Base-by-base conservation (phyloP, 2,113 vertebrate species). In the Gymnogyps californianus region DNA sequence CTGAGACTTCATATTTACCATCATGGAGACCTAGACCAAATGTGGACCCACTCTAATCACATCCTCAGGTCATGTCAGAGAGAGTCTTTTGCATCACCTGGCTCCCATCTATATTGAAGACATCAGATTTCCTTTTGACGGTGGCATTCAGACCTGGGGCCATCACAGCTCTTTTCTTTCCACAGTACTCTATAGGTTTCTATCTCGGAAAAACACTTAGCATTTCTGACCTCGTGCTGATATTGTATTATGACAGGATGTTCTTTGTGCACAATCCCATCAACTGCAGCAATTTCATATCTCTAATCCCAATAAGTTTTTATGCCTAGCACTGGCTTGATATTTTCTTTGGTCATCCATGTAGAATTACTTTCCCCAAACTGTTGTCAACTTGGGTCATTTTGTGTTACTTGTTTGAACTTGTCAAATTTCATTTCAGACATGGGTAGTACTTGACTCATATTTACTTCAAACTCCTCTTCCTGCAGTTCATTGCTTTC, bases 321-420 rank as follows among this genome's bases (percentile, higher is more conserved):
- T 97, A 95, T 94, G 84, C 82, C 91, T 21, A 51, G 71, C 38
- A 15, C 62, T 83, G 82, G 46, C 46, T 95, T 77, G 87, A 66
- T 91, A 85, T 96, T 96, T 91, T 51, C 94, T 96, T 96, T 96
- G 96, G 96, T 85, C 96, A 90, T 88, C 96, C 87, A 34, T 17
- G 59, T 36, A 85, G 96, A 97, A 95, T 96, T 96, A 78, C 87
- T 96, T 96, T 94, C 85, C 83, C 83, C 82, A 96, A 95, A 96
- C 85, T 91, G 82, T 95, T 95, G 94, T 95, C 92, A 93, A 44
- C 95, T 95, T 96, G 84, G 93, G 93, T 93, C 91, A 96, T 97
- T 96, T 97, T 94, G 89, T 96, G 96, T 97, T 95, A 70, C 94
- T 97, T 97, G 95, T 97, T 93, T 96, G 95, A 96, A 95, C 95